These are phyloP conservation scores for Amorpha juglandis DNA, from an alignment of 2,888 invertebrate species.

Conservation along the genomic window DNA sequence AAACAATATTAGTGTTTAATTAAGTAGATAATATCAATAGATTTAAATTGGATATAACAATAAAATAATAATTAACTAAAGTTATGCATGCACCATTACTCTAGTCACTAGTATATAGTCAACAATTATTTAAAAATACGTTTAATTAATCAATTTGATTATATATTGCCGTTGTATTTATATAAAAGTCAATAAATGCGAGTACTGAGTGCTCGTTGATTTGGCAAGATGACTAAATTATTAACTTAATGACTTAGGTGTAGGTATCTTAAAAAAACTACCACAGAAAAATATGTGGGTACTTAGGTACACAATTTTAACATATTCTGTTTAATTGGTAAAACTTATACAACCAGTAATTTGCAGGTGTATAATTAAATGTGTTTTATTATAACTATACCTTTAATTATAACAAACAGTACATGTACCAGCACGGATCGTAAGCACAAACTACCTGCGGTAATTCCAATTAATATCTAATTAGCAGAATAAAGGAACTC, in stretches of 20 bases:
- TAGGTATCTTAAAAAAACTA: background rate
- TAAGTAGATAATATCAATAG: constrained; percentile 12
- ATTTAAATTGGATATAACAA: constrained; percentile 1
- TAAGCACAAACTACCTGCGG: too few species aligned
- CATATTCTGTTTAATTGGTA: too few species aligned
- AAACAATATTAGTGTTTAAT: constrained; percentile 3
- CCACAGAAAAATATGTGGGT: background rate
- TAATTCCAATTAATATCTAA: too few species aligned
- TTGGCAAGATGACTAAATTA: constrained; percentile 23
- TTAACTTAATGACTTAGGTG: constrained; percentile 16
- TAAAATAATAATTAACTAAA: constrained; percentile 8
- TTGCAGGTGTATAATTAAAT: background rate
- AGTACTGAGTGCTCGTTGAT: constrained; percentile 14
- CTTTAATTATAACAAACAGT: background rate
- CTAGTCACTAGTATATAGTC: background rate
- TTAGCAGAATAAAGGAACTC: too few species aligned
- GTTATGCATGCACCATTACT: background rate
- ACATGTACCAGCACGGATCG: background rate
- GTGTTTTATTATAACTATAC: background rate
- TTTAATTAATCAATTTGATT: background rate
- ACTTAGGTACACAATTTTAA: constrained; percentile 4
- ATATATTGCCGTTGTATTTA: background rate
- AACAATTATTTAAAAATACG: constrained; percentile 2
- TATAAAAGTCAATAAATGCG: constrained; percentile 16
- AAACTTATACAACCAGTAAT: background rate